Evolutionary conservation across 2,113 vertebrate species (phyloP).

Genomic region (Symphodus melops): DNA sequence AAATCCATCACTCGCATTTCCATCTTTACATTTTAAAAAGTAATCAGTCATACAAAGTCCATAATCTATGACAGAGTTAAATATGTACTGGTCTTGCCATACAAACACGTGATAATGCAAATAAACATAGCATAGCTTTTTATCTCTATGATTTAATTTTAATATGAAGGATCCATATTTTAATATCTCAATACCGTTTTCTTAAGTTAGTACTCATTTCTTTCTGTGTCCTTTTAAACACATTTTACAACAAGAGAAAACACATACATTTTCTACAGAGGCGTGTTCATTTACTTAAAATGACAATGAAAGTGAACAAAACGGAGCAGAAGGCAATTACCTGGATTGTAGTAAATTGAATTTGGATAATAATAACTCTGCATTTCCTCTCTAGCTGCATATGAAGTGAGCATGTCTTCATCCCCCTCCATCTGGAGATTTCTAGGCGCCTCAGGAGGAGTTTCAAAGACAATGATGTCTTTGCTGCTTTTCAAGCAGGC

Average conservation of each 20-base stretch:
- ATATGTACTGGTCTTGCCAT: neutral
- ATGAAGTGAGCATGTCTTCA: neutral
- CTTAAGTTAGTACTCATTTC: too few relatives aligned
- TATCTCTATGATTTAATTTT: too few relatives aligned
- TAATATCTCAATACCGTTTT: too few relatives aligned
- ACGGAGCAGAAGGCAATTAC: too few relatives aligned
- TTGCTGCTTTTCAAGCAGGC: slow-evolving; percentile 27
- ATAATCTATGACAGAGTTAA: neutral
- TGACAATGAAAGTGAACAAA: too few relatives aligned
- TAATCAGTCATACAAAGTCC: neutral
- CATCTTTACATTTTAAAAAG: neutral
- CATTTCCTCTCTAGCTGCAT: slow-evolving; percentile 1
- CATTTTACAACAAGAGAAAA: too few relatives aligned
- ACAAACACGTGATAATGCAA: neutral
- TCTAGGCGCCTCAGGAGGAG: slow-evolving; percentile 9
- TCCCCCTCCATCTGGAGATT: neutral
- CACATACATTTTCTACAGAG: too few relatives aligned
- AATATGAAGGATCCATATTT: too few relatives aligned
- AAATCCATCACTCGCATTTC: slow-evolving; percentile 1
- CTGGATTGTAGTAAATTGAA: too few relatives aligned
- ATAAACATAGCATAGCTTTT: neutral
- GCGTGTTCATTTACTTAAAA: too few relatives aligned
- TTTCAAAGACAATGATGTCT: slow-evolving; percentile 11
- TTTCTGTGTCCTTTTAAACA: too few relatives aligned
- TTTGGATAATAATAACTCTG: too few relatives aligned